Base-by-base conservation (phyloP, 2,888 invertebrate genomes). In the Ornithoptera priamus region DNA sequence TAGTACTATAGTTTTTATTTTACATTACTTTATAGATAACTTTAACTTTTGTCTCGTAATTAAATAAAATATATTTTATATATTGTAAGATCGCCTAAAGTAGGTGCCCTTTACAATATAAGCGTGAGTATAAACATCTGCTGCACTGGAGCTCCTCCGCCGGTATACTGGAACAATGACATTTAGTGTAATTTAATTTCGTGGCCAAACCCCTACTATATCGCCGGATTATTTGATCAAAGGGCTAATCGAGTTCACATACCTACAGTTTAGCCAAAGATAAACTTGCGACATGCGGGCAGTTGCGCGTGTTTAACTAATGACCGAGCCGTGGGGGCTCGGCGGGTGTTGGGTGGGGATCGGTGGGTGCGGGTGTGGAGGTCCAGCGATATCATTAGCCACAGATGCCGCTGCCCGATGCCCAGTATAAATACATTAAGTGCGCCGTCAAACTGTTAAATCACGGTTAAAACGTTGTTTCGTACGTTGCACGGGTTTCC, bases 221-320 rank as follows among this genome's bases (percentile, higher is more conserved):
- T 92, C 88, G 84, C 79, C 73, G 87, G 87, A 89, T 91, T 91
- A 92, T 92, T 92, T 91, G 92, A 92, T 92, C 92, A 92, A 92
- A 92, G 92, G 92, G 88, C 92, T 91, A 92, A 92, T 92, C 90
- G 90, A 87, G 89, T 90, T 85, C 88, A 89, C 89, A 90, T 89
- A 90, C 88, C 87, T 89, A 91, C 90, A 88, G 87, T 90, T 90
- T 88, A 88, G 86, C 85, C 83, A 85, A 91, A 92, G 92, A 92
- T 92, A 92, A 92, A 92, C 92, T 92, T 87, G 89, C 90, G 90
- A 91, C 90, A 92, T 92, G 92, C 92, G 92, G 92, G 92, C 87
- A 85, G 79, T 86, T 87, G 87, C 89, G 92, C 92, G 92, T 92
- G 92, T 90, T 93, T 92, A 93, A 92, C 92, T 93, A 93, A 93